Evolutionary conservation across 2,797 vertebrate genomes (phyloP).

Genomic region (Sternarchorhynchus goeldii): DNA sequence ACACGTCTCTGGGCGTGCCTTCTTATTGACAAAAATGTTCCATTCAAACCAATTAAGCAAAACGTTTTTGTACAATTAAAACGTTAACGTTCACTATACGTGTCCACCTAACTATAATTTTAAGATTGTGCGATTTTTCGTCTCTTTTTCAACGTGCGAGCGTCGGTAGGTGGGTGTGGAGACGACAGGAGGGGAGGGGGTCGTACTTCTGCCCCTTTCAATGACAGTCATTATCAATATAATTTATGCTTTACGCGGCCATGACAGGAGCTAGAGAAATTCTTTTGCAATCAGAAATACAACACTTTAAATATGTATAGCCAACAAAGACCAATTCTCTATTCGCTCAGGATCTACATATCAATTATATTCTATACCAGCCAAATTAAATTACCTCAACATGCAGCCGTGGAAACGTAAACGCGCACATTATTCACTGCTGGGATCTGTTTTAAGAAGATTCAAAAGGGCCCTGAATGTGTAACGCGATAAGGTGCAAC

Average conservation of each 20-base stretch:
- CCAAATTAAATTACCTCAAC: no score
- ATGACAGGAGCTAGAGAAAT: conserved; percentile 32
- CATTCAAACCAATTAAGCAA: not conserved
- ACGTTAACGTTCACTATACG: not conserved
- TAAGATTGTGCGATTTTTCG: conserved; percentile 26
- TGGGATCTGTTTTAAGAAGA: no score
- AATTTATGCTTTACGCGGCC: conserved; percentile 26
- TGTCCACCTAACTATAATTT: not conserved
- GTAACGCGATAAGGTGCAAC: conserved; percentile 16
- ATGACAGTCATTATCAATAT: conserved; percentile 52
- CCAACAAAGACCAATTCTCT: no score
- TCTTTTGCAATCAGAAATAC: not conserved
- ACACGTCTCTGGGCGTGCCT: conserved; percentile 56
- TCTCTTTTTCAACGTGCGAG: conserved; percentile 26
- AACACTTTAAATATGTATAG: no score
- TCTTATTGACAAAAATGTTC: conserved; percentile 16
- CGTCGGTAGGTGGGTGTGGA: conserved; percentile 49
- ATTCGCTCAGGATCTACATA: no score
- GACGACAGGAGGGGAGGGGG: conserved; percentile 11
- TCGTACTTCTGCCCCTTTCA: conserved; percentile 35
- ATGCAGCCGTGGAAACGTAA: no score
- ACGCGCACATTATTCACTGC: no score
- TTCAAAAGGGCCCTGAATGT: no score
- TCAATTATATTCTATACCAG: no score
- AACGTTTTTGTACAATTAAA: not conserved